Conservation (phyloP, 1,140 invertebrate genomes). For the Drosophila quadrilineata region DNA sequence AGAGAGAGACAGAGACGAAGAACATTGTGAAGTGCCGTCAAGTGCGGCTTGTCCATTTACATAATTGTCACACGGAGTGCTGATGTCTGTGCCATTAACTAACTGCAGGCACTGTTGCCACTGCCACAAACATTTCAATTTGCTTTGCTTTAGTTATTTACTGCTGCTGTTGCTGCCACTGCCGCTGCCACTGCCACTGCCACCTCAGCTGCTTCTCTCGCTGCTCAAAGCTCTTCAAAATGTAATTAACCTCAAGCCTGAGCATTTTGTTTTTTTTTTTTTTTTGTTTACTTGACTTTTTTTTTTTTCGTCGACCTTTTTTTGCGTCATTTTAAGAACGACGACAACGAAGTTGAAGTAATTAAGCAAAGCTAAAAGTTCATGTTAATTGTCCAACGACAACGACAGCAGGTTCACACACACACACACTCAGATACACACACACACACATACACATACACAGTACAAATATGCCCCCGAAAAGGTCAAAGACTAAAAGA, state of each 20-base stretch:
- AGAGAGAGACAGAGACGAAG: neutral
- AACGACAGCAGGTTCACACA: slow-evolving; percentile 34
- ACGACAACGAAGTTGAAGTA: slow-evolving; percentile 60
- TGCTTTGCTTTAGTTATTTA: slow-evolving; percentile 39
- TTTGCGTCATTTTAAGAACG: slow-evolving; percentile 76
- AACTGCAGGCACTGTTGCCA: slow-evolving; percentile 32
- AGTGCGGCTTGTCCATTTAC: slow-evolving; percentile 68
- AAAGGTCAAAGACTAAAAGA: slow-evolving; percentile 78
- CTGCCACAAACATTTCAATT: slow-evolving; percentile 59
- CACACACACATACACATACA: neutral
- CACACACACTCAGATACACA: slow-evolving; percentile 11
- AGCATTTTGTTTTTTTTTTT: slow-evolving; percentile 18
- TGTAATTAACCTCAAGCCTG: slow-evolving; percentile 67
- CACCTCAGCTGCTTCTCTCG: slow-evolving; percentile 22
- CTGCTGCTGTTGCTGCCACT: slow-evolving; percentile 30
- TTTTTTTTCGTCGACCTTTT: slow-evolving; percentile 24
- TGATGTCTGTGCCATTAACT: slow-evolving; percentile 57
- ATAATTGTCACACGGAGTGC: slow-evolving; percentile 75
- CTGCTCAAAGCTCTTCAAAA: slow-evolving; percentile 56
- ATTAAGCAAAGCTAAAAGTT: slow-evolving; percentile 79
- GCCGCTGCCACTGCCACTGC: slow-evolving; percentile 12
- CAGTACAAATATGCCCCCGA: slow-evolving; percentile 46
- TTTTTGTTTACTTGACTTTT: slow-evolving; percentile 1
- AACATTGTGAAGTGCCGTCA: slow-evolving; percentile 36
- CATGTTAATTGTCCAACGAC: slow-evolving; percentile 73